A percentile compares a stretch with the other conserved stretches of the same genome.
Conservation (phyloP, 1,140 invertebrate species). For the Dufourea novaeangliae region DNA sequence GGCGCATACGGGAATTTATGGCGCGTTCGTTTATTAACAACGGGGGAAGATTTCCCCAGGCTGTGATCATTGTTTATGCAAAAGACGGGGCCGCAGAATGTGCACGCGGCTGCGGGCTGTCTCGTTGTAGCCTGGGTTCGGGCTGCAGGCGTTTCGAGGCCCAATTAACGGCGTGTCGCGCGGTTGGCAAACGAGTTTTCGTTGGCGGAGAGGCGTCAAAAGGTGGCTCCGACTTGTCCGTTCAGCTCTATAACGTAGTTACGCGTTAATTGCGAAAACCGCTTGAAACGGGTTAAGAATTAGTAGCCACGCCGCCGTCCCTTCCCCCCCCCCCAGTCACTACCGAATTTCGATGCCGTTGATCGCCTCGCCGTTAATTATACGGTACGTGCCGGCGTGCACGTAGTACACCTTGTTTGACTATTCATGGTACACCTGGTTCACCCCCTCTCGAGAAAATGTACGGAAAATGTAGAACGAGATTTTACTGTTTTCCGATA, state of each 20-base stretch:
- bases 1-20: constrained; percentile 4
- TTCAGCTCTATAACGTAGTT: constrained; percentile 48
- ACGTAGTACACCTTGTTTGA: no score
- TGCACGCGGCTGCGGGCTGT: constrained; percentile 27
- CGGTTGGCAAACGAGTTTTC: constrained; percentile 53
- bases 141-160: constrained; percentile 52
- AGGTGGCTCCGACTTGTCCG: constrained; percentile 41
- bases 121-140: constrained; percentile 28
- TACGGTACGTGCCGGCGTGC: no score
- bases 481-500: no score
- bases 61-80: constrained; percentile 62
- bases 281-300: constrained; percentile 51
- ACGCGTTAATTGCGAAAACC: constrained; percentile 52
- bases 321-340: no score
- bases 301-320: not conserved
- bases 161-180: constrained; percentile 62
- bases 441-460: no score
- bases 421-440: no score
- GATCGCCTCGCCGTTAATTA: not conserved
- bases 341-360: not conserved
- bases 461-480: no score
- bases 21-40: constrained; percentile 44
- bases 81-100: constrained; percentile 48
- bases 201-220: constrained; percentile 41
- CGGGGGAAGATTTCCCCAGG: constrained; percentile 40